Conservation (phyloP, 2,888 invertebrate genomes). For the Leptothorax acervorum region DNA sequence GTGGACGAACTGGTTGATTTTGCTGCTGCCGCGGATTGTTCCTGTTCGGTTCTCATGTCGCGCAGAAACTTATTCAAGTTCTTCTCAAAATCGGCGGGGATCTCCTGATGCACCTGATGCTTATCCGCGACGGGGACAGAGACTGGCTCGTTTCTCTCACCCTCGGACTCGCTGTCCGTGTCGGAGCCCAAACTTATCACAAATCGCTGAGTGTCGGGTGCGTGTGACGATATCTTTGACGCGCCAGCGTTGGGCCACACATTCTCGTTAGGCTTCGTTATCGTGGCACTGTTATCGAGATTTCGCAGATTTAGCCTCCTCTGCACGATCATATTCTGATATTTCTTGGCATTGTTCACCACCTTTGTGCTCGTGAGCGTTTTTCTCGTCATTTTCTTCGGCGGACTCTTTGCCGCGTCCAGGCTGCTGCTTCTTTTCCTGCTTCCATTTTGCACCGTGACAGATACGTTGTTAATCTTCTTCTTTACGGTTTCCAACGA, state of each 20-base stretch:
- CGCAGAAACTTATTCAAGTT: conserved; percentile 83
- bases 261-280: conserved; percentile 61
- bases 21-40: conserved; percentile 70
- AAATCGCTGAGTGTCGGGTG: conserved; percentile 74
- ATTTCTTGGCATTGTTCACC: conserved; percentile 81
- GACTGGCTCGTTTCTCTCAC: conserved; percentile 56
- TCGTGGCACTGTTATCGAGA: conserved; percentile 62
- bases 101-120: conserved; percentile 51
- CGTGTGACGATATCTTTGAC: conserved; percentile 70
- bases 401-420: conserved; percentile 59
- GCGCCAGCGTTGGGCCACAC: conserved; percentile 70
- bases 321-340: conserved; percentile 77
- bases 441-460: neutral
- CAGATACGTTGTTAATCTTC: neutral
- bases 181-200: conserved; percentile 82
- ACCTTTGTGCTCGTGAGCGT: conserved; percentile 76
- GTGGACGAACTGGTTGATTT: conserved; percentile 42
- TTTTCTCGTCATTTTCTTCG: conserved; percentile 77
- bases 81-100: conserved; percentile 82
- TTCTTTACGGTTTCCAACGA: neutral
- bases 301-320: conserved; percentile 78
- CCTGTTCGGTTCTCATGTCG: conserved; percentile 81
- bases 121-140: conserved; percentile 15
- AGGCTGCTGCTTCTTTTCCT: neutral
- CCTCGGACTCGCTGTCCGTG: conserved; percentile 81